Percentiles rank a stretch among this genome's conserved stretches.
Conservation (phyloP, 1,140 invertebrate genomes). For the Samia ricini region DNA sequence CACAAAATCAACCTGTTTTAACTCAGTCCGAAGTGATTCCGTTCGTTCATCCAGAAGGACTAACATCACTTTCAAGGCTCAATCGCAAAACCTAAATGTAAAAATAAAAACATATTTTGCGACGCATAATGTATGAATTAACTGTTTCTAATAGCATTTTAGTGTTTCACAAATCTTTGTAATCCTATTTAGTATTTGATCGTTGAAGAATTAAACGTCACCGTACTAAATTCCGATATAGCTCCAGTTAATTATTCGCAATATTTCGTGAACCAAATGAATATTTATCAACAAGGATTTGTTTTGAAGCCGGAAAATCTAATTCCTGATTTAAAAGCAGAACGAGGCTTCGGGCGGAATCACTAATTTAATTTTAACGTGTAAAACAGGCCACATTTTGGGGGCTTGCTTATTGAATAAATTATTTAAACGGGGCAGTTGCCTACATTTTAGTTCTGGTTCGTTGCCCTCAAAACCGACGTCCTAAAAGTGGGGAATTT, state of each 20-base stretch:
- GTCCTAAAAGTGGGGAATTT: background rate
- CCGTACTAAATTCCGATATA: background rate
- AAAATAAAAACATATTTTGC: no score
- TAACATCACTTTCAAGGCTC: no score
- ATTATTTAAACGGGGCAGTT: conserved; percentile 20
- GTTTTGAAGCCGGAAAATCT: conserved; percentile 9
- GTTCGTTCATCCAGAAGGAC: no score
- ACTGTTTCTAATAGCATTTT: background rate
- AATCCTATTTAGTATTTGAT: background rate
- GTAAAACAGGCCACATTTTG: conserved; percentile 25
- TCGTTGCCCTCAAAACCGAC: background rate
- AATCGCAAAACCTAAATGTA: no score
- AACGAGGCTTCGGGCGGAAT: conserved; percentile 17
- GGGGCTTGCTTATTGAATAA: conserved; percentile 27
- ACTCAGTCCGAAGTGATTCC: no score
- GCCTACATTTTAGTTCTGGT: conserved; percentile 17
- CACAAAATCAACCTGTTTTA: no score
- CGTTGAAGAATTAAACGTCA: background rate
- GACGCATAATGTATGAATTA: no score
- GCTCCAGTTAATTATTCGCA: conserved; percentile 3
- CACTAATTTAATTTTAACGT: conserved; percentile 32
- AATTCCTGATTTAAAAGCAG: conserved; percentile 19
- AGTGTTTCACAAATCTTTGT: background rate
- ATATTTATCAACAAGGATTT: conserved; percentile 8
- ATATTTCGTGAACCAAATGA: conserved; percentile 6